Base-by-base conservation (phyloP, 2,888 invertebrate species). In the Ferdinandea cuprea region DNA sequence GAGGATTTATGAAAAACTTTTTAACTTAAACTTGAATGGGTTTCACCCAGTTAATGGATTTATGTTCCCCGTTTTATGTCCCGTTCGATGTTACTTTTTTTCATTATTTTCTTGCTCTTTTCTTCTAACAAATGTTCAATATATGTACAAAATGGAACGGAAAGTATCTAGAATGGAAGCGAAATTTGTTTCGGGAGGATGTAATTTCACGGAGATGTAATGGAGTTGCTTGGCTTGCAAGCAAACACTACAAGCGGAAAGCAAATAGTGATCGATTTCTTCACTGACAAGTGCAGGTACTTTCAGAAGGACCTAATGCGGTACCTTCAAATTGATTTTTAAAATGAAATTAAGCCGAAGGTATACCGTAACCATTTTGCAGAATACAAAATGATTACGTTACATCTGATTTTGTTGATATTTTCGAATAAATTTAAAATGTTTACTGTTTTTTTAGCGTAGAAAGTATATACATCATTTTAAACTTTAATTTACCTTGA, bases 1-100 rank as follows among this genome's bases (percentile, higher is more conserved):
- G 78, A 83, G 83, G 78, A 83, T 83, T 83, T 83, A 78, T 83
- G 78, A 83, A 83, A 72, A 78, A 78, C 73, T 83, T 83, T 83
- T 81, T 74, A 83, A 78, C 78, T 83, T 69, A 61, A 78, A 83
- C 72, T 83, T 83, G 78, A 83, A 83, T 72, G 83, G 83, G 66
- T 68, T 78, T 78, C 68, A 77, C 81, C 78, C 68, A 73, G 78
- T 83, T 78, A 83, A 83, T 83, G 83, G 83, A 83, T 83, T 83
- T 83, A 83, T 83, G 78, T 83, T 73, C 56, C 61, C 72, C 50
- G 44, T 78, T 83, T 72, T 83, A 72, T 83, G 72, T 48, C 61
- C 78, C 68, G 68, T 61, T 72, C 61, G 48, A 50, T 83, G 56
- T 61, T 46, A 35, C 56, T 48, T 59, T 63, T 50, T 66, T 48